These are phyloP conservation scores for Troilus luridus DNA, from an alignment of 2,888 invertebrate genomes.

Conservation along the genomic window DNA sequence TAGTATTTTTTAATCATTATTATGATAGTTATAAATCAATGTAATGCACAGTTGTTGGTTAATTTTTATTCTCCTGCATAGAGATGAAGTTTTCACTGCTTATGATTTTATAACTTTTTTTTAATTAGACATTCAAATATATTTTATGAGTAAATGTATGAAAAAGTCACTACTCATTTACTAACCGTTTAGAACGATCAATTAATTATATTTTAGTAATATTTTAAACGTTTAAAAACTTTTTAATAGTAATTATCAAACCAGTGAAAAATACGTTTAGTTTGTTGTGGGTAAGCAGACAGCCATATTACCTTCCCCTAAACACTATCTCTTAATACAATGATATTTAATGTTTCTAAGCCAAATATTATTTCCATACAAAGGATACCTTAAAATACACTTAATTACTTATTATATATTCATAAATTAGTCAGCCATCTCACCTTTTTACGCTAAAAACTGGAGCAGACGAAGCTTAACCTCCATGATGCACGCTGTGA, in stretches of 20 bases:
- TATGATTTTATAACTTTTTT: neutral
- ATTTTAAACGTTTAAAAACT: no score
- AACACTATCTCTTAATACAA: neutral
- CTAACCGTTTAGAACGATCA: neutral
- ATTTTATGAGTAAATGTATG: neutral
- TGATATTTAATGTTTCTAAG: neutral
- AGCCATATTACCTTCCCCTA: constrained; percentile 8
- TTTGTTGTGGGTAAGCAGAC: neutral
- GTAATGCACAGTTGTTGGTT: no score
- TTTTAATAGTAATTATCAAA: neutral
- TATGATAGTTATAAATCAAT: no score
- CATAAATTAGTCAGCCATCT: neutral
- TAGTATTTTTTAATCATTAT: no score
- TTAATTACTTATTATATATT: neutral
- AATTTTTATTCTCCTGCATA: no score
- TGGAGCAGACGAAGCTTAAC: neutral
- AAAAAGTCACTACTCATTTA: neutral
- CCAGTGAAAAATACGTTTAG: neutral
- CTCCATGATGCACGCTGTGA: neutral
- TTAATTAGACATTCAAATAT: neutral
- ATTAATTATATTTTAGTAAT: neutral
- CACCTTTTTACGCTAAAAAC: neutral
- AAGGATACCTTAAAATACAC: neutral
- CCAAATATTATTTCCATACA: neutral
- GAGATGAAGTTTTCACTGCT: no score